Percentiles rank a stretch among this genome's conserved stretches.
Conservation (phyloP, 2,113 vertebrate species). For the Equus przewalskii region DNA sequence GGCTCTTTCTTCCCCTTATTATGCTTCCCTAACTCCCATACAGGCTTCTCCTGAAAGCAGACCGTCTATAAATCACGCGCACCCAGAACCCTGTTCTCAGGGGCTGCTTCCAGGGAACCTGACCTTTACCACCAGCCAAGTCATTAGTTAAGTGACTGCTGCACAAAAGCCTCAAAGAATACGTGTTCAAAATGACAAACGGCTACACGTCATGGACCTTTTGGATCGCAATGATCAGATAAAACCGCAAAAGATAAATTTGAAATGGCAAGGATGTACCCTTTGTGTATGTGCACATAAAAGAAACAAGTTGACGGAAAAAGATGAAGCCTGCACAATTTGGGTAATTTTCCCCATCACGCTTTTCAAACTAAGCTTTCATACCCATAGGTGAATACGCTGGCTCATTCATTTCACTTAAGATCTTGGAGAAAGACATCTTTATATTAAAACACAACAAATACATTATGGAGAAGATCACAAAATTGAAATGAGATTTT, state of each 20-base stretch:
- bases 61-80: not conserved
- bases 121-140: not conserved
- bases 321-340: not conserved
- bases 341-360: not conserved
- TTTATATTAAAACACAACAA: conserved; percentile 7
- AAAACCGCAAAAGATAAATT: not conserved
- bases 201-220: not conserved
- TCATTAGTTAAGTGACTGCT: not conserved
- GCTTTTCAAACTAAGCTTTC: conserved; percentile 5
- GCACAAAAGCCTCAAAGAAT: conserved; percentile 15
- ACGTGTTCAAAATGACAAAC: not conserved
- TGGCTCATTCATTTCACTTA: not conserved
- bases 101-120: not conserved
- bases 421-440: not conserved
- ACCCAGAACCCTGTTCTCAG: not conserved
- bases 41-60: not conserved
- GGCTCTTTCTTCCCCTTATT: not conserved
- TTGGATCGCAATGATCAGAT: not conserved
- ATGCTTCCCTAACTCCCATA: not conserved
- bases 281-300: not conserved
- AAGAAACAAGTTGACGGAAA: not conserved
- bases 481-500: not conserved
- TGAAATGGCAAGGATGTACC: conserved; percentile 9
- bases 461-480: not conserved
- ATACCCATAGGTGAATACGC: not conserved